Evolutionary conservation across 1,140 invertebrate genomes (phyloP).

Genomic region (Calycopis cecrops): DNA sequence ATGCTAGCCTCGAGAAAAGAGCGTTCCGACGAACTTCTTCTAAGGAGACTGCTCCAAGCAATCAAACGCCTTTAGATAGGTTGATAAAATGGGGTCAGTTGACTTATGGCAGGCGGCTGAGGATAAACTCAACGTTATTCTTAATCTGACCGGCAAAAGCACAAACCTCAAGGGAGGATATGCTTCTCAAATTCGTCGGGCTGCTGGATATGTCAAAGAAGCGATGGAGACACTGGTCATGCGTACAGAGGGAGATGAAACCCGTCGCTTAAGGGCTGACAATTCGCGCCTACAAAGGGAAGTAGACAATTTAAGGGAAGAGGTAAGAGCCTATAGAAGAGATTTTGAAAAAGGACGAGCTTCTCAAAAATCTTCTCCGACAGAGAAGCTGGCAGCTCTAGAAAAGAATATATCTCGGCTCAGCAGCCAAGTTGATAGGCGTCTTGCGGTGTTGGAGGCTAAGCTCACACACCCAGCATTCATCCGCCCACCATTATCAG

Average conservation of each 20-base stretch:
- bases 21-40: too few relatives aligned
- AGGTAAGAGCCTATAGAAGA: too few relatives aligned
- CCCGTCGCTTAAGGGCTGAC: neutral
- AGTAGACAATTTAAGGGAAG: neutral
- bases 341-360: too few relatives aligned
- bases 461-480: neutral
- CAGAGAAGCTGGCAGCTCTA: neutral
- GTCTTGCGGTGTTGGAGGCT: too few relatives aligned
- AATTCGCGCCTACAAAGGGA: neutral
- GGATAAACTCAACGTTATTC: neutral
- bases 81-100: too few relatives aligned
- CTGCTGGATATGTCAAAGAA: neutral
- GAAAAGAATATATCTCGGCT: neutral
- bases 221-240: neutral
- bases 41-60: too few relatives aligned
- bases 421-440: too few relatives aligned
- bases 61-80: too few relatives aligned
- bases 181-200: neutral
- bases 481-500: neutral
- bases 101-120: too few relatives aligned
- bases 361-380: neutral
- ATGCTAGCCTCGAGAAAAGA: too few relatives aligned
- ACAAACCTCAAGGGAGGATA: neutral
- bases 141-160: neutral
- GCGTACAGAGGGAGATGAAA: neutral